A percentile compares a stretch with the other conserved stretches of the same genome.
Conservation (phyloP, 2,113 vertebrate species). For the Tinamus guttatus region DNA sequence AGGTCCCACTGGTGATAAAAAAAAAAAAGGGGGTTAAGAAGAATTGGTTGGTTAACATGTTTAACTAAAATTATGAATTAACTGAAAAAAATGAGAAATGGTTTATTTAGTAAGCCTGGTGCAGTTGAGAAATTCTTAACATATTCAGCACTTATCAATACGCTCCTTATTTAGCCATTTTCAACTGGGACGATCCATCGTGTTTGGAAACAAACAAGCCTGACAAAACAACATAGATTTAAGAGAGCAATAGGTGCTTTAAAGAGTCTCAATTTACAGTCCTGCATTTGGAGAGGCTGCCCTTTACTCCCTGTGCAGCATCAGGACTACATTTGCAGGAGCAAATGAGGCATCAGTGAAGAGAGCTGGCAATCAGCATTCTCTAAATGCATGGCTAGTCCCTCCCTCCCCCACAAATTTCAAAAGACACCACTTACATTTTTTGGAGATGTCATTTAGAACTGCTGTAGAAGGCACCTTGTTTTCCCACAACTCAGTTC, state of each 20-base stretch:
- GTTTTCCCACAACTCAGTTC: constrained; percentile 94
- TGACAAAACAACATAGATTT: neutral
- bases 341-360: neutral
- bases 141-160: neutral
- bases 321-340: neutral
- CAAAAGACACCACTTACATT: constrained; percentile 82
- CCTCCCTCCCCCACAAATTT: neutral
- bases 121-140: neutral
- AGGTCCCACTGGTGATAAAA: constrained; percentile 87
- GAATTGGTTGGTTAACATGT: fast-evolving
- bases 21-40: neutral
- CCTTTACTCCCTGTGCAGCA: neutral
- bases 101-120: neutral
- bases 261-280: neutral
- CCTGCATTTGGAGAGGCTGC: neutral
- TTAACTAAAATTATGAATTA: neutral
- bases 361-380: neutral
- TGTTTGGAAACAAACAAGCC: neutral
- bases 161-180: neutral
- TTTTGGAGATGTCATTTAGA: constrained; percentile 91
- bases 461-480: constrained; percentile 86
- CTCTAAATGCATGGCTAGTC: neutral
- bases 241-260: neutral
- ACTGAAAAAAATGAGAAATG: neutral
- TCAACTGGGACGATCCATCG: neutral